phyloP scores from a whole-genome alignment of 2,113 vertebrate species.

The Paedocypris sp. region DNA sequence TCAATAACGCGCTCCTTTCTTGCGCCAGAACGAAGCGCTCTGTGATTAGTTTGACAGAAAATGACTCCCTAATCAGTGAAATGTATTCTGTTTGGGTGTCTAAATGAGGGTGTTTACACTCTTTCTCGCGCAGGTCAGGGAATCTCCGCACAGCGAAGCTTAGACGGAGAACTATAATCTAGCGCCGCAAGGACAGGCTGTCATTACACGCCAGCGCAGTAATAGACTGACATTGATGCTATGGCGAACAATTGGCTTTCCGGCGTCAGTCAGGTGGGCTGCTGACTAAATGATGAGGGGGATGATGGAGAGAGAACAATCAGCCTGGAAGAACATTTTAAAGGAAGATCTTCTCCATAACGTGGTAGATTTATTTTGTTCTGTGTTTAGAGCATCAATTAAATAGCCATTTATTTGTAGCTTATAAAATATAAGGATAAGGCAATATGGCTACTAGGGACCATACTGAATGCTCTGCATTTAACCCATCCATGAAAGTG shows the following conservation, averaged over 20 bases:
- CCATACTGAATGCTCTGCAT: too few relatives aligned
- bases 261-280: slow-evolving; percentile 59
- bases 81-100: slow-evolving; percentile 48
- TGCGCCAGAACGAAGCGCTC: slow-evolving; percentile 26
- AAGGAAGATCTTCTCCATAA: too few relatives aligned
- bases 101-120: slow-evolving; percentile 53
- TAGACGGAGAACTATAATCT: slow-evolving; percentile 61
- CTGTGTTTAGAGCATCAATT: too few relatives aligned
- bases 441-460: too few relatives aligned
- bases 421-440: too few relatives aligned
- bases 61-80: slow-evolving; percentile 46
- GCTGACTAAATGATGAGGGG: slow-evolving; percentile 54
- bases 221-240: slow-evolving; percentile 68
- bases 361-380: too few relatives aligned
- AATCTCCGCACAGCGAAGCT: slow-evolving; percentile 56
- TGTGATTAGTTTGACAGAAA: slow-evolving; percentile 40
- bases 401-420: too few relatives aligned
- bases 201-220: slow-evolving; percentile 60
- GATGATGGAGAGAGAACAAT: slow-evolving; percentile 39
- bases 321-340: not conserved
- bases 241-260: slow-evolving; percentile 67
- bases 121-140: slow-evolving; percentile 48
- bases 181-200: slow-evolving; percentile 53
- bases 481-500: too few relatives aligned
- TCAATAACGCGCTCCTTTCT: slow-evolving; percentile 47